A percentile compares a stretch with the other conserved stretches of the same genome.
phyloP scores from a whole-genome alignment of 2,113 vertebrate species.

The Cyrtonyx montezumae region DNA sequence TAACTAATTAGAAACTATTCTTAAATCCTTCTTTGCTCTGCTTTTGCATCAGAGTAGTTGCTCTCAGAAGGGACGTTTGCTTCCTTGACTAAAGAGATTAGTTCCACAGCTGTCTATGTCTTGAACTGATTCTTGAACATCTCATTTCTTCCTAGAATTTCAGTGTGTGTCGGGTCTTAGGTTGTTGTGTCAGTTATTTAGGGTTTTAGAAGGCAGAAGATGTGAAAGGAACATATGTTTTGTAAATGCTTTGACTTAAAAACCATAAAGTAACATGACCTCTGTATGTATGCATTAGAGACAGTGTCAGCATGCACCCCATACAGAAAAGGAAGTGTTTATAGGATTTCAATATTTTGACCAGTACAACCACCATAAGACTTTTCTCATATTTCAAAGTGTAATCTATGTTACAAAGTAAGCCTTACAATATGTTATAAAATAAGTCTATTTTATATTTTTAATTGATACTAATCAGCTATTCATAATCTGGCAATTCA shows the following conservation, averaged over 20 bases:
- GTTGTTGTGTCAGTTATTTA: not conserved
- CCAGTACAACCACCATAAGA: not conserved
- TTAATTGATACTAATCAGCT: not conserved
- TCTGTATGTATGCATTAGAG: not conserved
- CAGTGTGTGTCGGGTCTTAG: not conserved
- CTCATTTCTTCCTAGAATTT: not conserved
- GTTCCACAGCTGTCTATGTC: not conserved
- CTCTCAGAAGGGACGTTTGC: not conserved
- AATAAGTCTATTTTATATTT: not conserved
- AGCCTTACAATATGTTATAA: not conserved
- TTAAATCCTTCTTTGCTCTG: constrained; percentile 2
- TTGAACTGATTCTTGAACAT: not conserved
- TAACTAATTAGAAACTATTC: not conserved
- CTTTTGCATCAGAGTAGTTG: constrained; percentile 13
- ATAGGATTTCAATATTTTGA: not conserved
- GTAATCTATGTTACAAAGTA: not conserved
- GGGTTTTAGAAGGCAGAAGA: not conserved
- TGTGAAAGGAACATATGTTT: not conserved
- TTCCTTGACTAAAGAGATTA: not conserved
- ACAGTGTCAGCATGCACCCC: not conserved
- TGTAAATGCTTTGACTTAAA: not conserved
- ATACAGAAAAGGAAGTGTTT: not conserved
- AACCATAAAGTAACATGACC: not conserved
- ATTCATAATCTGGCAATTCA: fast-evolving
- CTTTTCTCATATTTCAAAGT: not conserved